Base-by-base conservation (phyloP, 2,797 vertebrate species). In the Sebastes ruberrimus region DNA sequence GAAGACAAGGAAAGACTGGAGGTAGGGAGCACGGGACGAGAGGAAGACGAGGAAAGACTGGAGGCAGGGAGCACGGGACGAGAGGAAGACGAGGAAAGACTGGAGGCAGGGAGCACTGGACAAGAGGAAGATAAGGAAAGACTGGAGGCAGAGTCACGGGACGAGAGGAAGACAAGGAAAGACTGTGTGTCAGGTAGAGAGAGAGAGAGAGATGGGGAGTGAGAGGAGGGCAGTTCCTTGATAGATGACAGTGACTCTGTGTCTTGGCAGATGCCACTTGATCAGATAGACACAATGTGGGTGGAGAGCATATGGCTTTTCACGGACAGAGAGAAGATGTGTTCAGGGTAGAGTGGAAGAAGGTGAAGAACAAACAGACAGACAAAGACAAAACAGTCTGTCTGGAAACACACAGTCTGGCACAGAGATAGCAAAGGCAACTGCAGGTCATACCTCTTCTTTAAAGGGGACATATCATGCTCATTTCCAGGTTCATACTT, bases 221-320 rank as follows among this genome's bases (percentile, higher is more conserved):
- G 67, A 85, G 78, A 66, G 79, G 76, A 82, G 67, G 68, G 63
- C 69, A 65, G 82, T 76, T 46, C 69, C 42, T 55, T 91, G 88
- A 91, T 86, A 81, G 84, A 91, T 91, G 90, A 85, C 67, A 62
- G 71, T 23, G 76, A 76, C 61, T 74, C 30, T 18, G 77, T 77
- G 83, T 70, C 79, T 63, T 69, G 60, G 86, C 85, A 88, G 83
- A 86, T 85, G 71, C 71, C 84, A 38, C 83, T 82, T 86, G 83
- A 84, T 90, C 80, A 82, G 83, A 82, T 78, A 61, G 80, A 81
- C 76, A 80, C 68, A 62, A 53, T 68, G 82, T 85, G 81, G 78
- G 84, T 38, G 52, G 80, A 65, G 81, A 82, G 65, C 78, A 79
- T 75, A 30, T 67, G 75, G 65, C 81, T 74, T 76, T 67, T 69